These are phyloP conservation scores for Philopedon plagiatum DNA, from an alignment of 2,888 invertebrate genomes.

Conservation along the genomic window DNA sequence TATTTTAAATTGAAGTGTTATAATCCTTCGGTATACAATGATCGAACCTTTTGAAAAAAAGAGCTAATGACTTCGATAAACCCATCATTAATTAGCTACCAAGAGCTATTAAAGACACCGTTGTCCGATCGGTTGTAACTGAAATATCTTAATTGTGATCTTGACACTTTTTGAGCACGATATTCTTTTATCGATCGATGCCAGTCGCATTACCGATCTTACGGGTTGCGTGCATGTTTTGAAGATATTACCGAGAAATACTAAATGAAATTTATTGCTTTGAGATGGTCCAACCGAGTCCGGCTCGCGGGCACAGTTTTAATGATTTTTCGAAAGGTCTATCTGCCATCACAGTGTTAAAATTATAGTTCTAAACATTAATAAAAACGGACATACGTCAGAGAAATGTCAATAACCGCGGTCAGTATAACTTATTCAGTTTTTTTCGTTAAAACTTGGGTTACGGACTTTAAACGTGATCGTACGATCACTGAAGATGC, in stretches of 20 bases:
- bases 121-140: slow-evolving; percentile 33
- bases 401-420: too few species aligned
- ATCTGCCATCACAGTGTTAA: too few species aligned
- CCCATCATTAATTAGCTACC: slow-evolving; percentile 28
- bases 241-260: background rate
- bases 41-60: slow-evolving; percentile 2
- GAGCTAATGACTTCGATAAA: background rate
- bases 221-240: background rate
- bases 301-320: too few species aligned
- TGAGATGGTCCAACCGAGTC: background rate
- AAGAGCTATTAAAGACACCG: slow-evolving; percentile 18
- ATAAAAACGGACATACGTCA: too few species aligned
- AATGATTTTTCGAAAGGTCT: too few species aligned
- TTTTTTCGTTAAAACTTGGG: too few species aligned
- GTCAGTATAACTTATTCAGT: too few species aligned
- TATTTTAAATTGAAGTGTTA: background rate
- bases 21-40: background rate
- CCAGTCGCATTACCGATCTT: slow-evolving; percentile 28
- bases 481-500: too few species aligned
- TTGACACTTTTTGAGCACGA: slow-evolving; percentile 47
- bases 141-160: slow-evolving; percentile 46
- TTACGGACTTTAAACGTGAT: too few species aligned
- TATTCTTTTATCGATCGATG: slow-evolving; percentile 38
- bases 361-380: too few species aligned
- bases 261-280: background rate